phyloP scores from a whole-genome alignment of 2,113 vertebrate species.

The Odocoileus virginianus region DNA sequence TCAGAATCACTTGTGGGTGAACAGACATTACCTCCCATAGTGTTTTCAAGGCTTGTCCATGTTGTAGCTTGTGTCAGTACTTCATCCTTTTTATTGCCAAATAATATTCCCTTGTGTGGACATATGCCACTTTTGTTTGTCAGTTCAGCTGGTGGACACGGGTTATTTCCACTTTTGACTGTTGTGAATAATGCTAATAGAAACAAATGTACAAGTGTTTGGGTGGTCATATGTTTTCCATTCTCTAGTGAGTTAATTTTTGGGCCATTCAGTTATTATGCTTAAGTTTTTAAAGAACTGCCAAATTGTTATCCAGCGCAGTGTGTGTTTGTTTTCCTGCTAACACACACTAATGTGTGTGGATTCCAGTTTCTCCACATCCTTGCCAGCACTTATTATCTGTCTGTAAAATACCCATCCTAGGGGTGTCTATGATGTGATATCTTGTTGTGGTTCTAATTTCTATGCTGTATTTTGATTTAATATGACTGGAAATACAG shows the following conservation, averaged over 20 bases:
- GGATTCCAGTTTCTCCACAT: neutral
- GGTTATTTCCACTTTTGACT: neutral
- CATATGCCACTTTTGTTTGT: neutral
- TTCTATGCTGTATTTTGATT: neutral
- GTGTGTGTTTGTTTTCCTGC: neutral
- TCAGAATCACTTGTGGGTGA: neutral
- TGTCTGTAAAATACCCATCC: neutral
- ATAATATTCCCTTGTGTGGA: neutral
- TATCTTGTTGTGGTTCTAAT: neutral
- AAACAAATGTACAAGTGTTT: neutral
- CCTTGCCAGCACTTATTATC: neutral
- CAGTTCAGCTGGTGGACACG: neutral
- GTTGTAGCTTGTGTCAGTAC: neutral
- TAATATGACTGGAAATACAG: neutral
- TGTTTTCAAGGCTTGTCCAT: neutral
- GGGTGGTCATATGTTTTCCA: neutral
- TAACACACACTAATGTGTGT: neutral
- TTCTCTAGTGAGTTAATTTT: neutral
- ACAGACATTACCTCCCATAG: neutral
- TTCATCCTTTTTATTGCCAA: neutral
- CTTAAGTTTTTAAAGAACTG: neutral
- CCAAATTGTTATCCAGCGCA: neutral
- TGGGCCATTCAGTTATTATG: neutral
- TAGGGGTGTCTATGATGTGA: neutral
- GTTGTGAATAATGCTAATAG: neutral